A percentile compares a stretch with the other conserved stretches of the same genome.
phyloP scores from a whole-genome alignment of 1,140 invertebrate species.

The Anastrepha ludens region DNA sequence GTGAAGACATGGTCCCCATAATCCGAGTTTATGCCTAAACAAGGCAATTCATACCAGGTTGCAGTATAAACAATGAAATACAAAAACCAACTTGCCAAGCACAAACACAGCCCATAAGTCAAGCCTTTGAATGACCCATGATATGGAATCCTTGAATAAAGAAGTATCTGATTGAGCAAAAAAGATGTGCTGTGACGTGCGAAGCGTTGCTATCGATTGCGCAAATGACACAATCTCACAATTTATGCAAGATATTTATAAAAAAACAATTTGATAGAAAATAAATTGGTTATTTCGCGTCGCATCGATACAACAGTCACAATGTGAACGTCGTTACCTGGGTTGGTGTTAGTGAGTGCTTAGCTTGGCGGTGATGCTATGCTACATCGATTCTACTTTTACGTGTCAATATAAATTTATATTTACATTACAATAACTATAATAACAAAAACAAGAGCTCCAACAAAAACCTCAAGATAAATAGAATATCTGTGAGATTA shows the following conservation, averaged over 20 bases:
- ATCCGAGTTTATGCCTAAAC: no score
- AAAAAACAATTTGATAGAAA: constrained; percentile 20
- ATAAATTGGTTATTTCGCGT: constrained; percentile 36
- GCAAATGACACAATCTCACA: constrained; percentile 35
- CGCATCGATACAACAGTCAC: neutral
- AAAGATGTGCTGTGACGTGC: no score
- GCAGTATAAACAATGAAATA: no score
- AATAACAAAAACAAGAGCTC: constrained; percentile 64
- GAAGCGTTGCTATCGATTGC: no score
- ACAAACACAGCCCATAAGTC: no score
- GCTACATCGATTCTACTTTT: constrained; percentile 65
- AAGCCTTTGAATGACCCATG: no score
- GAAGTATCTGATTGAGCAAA: no score
- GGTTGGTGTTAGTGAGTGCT: neutral
- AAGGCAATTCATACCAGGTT: no score
- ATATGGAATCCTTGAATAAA: no score
- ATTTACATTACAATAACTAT: constrained; percentile 63
- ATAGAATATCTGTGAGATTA: neutral
- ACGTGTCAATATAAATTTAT: constrained; percentile 73
- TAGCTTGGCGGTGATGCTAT: neutral
- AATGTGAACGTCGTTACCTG: neutral
- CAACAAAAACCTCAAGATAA: neutral
- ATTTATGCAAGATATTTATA: neutral
- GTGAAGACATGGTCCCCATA: no score
- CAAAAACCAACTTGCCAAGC: no score